Percentiles rank a stretch among this genome's conserved stretches.
Conservation (phyloP, 92 coral and sea anemone species). For the Virgularia gustaviana region DNA sequence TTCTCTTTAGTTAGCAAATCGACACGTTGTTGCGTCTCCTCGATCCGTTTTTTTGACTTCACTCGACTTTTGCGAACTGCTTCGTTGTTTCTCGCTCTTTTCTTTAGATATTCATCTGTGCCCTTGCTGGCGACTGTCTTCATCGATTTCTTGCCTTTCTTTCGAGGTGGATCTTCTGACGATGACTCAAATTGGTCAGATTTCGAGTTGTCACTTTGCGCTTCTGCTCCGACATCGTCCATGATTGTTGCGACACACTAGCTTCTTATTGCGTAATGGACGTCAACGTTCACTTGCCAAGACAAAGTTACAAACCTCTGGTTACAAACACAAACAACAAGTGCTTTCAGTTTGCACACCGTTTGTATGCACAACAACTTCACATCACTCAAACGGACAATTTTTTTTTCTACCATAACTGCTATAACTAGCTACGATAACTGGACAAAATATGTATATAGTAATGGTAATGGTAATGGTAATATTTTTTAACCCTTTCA, state of each 20-base stretch:
- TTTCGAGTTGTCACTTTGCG: conserved; percentile 29
- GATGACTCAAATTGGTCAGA: conserved; percentile 18
- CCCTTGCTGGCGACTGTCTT: conserved; percentile 20
- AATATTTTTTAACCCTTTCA: too few species aligned
- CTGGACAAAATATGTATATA: too few species aligned
- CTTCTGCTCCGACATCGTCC: conserved; percentile 11
- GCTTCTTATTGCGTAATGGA: conserved; percentile 37
- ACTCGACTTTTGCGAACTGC: conserved; percentile 98
- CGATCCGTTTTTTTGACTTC: conserved; percentile 88
- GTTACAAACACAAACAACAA: too few species aligned
- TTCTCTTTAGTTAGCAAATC: conserved; percentile 73
- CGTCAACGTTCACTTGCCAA: background rate
- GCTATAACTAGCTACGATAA: too few species aligned
- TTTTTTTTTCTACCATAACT: too few species aligned
- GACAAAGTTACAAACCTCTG: background rate
- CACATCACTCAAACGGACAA: too few species aligned
- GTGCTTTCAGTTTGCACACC: too few species aligned
- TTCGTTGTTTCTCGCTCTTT: conserved; percentile 86
- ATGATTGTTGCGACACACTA: conserved; percentile 41
- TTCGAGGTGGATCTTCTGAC: conserved; percentile 4
- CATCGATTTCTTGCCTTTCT: background rate
- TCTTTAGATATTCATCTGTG: conserved; percentile 59
- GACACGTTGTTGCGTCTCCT: conserved; percentile 82
- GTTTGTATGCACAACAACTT: too few species aligned
- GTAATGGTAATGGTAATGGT: too few species aligned